Evolutionary conservation across 2,797 vertebrate species (phyloP).

Genomic region (Chloroceryle amazona): DNA sequence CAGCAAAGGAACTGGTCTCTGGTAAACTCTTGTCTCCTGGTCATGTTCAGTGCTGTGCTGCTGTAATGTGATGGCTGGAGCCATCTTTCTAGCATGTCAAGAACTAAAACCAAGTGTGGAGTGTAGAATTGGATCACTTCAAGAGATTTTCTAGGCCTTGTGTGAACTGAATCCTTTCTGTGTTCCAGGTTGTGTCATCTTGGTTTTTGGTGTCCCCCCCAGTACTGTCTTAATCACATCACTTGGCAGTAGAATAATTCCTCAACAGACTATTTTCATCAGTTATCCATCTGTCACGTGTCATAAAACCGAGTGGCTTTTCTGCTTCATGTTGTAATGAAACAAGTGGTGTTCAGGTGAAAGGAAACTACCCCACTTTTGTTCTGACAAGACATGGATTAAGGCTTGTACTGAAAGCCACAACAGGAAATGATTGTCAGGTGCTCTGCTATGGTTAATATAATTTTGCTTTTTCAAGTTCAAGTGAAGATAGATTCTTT

Average conservation of each 20-base stretch:
- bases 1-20: not conserved
- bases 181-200: not conserved
- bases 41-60: not conserved
- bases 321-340: not conserved
- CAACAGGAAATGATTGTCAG: not conserved
- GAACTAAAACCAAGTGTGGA: not conserved
- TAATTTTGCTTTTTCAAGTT: not conserved
- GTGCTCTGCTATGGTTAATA: not conserved
- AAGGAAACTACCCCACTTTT: not conserved
- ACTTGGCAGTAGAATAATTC: conserved; percentile 21
- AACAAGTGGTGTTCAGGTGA: not conserved
- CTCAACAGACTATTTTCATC: conserved; percentile 36
- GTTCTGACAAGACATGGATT: not conserved
- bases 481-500: not conserved
- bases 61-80: not conserved
- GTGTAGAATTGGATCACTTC: not conserved
- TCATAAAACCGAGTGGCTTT: not conserved
- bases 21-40: not conserved
- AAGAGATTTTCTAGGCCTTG: not conserved
- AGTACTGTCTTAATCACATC: not conserved
- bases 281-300: not conserved
- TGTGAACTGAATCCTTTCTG: not conserved
- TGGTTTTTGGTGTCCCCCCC: not conserved
- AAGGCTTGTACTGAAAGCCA: not conserved
- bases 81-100: not conserved